Conservation (phyloP, 2,888 invertebrate species). For the Encarsia formosa region DNA sequence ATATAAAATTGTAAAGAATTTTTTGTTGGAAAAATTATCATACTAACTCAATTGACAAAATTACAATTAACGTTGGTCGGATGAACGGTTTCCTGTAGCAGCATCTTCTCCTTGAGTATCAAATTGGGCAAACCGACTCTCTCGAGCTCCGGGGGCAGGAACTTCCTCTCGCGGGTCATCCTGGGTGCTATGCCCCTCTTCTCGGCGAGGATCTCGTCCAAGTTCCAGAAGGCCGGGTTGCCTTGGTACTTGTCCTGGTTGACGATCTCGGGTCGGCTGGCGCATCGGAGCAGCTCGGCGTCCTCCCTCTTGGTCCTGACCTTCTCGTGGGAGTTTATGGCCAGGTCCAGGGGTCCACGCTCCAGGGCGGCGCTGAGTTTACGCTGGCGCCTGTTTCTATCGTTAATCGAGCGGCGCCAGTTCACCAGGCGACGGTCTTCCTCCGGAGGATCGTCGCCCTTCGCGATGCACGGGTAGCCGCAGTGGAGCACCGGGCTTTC, state of each 20-base stretch:
- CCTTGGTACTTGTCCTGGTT: constrained; percentile 37
- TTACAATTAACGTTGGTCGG: constrained; percentile 4
- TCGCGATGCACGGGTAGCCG: no score
- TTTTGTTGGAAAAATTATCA: no score
- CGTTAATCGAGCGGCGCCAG: constrained; percentile 38
- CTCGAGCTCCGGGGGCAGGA: constrained; percentile 26
- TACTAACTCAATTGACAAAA: no score
- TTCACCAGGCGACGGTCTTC: constrained; percentile 38
- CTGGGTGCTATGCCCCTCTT: no score
- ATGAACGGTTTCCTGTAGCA: constrained; percentile 6
- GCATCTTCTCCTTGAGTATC: constrained; percentile 33
- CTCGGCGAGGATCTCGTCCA: no score
- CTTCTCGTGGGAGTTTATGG: constrained; percentile 34
- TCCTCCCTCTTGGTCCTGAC: constrained; percentile 33
- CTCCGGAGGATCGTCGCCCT: background rate
- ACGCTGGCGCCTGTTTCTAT: constrained; percentile 29
- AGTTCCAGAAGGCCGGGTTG: constrained; percentile 37
- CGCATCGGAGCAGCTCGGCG: constrained; percentile 37
- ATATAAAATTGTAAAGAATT: no score
- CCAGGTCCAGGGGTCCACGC: constrained; percentile 31
- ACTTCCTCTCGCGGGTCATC: no score
- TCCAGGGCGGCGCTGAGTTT: constrained; percentile 21
- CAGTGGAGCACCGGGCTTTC: background rate
- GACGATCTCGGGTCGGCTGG: background rate
- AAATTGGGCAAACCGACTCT: constrained; percentile 32